Evolutionary conservation across 2,888 invertebrate species (phyloP).

Genomic region (Pandemis heparana): DNA sequence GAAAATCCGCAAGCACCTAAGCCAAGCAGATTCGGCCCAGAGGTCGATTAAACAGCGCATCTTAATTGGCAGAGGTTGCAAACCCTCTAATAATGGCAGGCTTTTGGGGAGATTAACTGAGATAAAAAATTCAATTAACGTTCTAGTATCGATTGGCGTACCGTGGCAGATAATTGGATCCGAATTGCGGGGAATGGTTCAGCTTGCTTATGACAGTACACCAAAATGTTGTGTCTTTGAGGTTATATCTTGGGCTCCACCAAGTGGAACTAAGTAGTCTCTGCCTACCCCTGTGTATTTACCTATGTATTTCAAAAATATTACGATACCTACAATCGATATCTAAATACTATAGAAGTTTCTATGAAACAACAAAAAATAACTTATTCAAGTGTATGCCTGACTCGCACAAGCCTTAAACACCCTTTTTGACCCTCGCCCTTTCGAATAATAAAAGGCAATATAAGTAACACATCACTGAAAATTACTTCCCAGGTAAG

Average conservation of each 20-base stretch:
- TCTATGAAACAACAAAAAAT: neutral
- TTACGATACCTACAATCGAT: no score
- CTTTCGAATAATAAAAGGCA: conserved; percentile 23
- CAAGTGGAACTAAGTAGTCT: no score
- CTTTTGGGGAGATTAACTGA: conserved; percentile 51
- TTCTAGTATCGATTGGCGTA: conserved; percentile 50
- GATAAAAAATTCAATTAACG: conserved; percentile 60
- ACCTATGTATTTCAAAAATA: no score
- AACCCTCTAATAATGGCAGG: conserved; percentile 52
- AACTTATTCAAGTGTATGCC: neutral
- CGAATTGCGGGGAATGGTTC: neutral
- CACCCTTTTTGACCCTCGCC: conserved; percentile 38
- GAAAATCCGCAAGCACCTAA: conserved; percentile 25
- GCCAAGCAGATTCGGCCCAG: conserved; percentile 45
- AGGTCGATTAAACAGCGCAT: conserved; percentile 52
- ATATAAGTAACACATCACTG: conserved; percentile 8
- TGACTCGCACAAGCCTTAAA: neutral
- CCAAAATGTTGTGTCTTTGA: neutral
- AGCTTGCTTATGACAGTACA: neutral
- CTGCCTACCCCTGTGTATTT: no score
- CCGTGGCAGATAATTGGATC: conserved; percentile 4
- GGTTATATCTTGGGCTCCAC: neutral
- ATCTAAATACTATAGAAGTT: neutral
- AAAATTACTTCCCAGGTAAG: conserved; percentile 14
- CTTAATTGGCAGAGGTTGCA: conserved; percentile 55